Evolutionary conservation across 2,113 vertebrate species (phyloP).

Genomic region (Anser brachyrhynchus): DNA sequence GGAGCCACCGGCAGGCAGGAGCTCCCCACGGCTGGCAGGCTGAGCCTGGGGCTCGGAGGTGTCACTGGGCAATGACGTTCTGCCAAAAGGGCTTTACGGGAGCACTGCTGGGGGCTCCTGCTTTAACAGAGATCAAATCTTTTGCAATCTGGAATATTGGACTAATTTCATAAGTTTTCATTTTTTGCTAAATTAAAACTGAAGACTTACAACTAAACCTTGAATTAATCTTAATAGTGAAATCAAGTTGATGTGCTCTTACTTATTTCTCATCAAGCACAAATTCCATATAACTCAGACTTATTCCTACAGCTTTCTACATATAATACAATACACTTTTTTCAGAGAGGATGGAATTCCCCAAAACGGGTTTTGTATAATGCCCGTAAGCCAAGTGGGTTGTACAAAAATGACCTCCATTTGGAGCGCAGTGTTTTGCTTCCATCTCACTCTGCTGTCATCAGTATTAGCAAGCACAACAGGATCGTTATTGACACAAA

Average conservation of each 20-base stretch:
- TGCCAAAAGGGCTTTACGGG: neutral
- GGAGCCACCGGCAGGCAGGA: neutral
- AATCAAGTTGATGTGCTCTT: neutral
- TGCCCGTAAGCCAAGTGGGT: neutral
- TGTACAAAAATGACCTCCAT: slow-evolving; percentile 55
- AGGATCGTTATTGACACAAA: slow-evolving; percentile 71
- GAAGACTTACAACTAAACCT: neutral
- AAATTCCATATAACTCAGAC: neutral
- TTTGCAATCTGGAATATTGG: neutral
- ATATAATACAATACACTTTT: neutral
- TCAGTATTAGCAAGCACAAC: slow-evolving; percentile 72
- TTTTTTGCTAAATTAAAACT: neutral
- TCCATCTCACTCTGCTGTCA: neutral
- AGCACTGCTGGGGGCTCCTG: neutral
- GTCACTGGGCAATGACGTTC: neutral
- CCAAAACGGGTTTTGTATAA: neutral
- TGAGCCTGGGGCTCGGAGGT: neutral
- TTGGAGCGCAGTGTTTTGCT: slow-evolving; percentile 31
- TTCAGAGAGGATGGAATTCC: neutral
- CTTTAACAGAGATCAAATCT: neutral
- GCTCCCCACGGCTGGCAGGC: neutral
- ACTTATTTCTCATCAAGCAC: neutral
- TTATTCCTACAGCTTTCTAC: neutral
- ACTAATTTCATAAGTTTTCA: neutral
- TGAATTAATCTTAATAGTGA: neutral